Base-by-base conservation (phyloP, 2,113 vertebrate species). In the Scartelaos histophorus region DNA sequence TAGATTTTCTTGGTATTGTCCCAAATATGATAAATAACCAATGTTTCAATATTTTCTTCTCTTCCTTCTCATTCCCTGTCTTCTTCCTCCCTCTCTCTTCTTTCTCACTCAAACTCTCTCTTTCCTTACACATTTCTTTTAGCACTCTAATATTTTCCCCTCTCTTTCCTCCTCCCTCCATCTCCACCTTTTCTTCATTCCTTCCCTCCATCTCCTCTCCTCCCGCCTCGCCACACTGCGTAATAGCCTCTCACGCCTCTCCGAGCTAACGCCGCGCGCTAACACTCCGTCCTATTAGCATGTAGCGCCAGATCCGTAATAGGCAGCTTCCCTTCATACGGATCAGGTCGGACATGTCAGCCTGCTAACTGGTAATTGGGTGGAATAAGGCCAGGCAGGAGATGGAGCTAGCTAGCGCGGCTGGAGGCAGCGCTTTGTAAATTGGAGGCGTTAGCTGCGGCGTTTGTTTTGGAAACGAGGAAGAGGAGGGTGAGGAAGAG, bases 301-400 rank as follows among this genome's bases (percentile, higher is more conserved):
- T 86, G 79, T 56, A 22, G 79, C 81, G 77, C 85, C 80, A 65
- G 67, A 81, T 85, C 82, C 78, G 76, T 88, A 89, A 90, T 85
- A 86, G 81, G 86, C 67, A 62, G 67, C 88, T 83, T 57, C 73
- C 78, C 77, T 84, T 86, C 77, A 74, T 10, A 66, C 79, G 76
- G 85, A 82, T 73, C 78, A 84, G 87, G 86, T 90, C 88, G 85
- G 79, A 62, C 49, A 21, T 80, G 86, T 88, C 82, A 79, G 78
- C 51, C 70, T 54, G 85, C 82, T 77, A 71, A 71, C 85, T 75
- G 38, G 75, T 87, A 88, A 89, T 89, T 89, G 86, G 83, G 56
- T 79, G 76, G 76, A 85, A 87, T 71, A 43, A 43, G 38, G 38
- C 38, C 38, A 10, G 38, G 38, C 38, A 10, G 38, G 38, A 43